Conservation (phyloP, 2,888 invertebrate species). For the Lapara coniferarum region DNA sequence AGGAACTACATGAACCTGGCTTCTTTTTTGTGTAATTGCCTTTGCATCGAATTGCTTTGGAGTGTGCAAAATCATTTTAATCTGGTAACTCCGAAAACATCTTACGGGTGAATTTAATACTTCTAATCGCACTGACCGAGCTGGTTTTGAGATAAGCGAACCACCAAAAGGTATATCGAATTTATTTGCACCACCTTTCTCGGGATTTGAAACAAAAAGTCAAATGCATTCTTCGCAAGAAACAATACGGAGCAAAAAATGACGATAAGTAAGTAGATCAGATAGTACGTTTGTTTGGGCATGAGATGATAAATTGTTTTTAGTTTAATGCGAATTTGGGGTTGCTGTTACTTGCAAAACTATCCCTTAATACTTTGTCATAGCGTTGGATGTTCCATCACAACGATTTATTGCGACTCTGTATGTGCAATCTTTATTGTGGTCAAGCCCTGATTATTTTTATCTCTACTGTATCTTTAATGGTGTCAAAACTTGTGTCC, state of each 20-base stretch:
- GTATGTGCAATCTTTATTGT: constrained; percentile 54
- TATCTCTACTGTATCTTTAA: constrained; percentile 73
- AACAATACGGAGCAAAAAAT: constrained; percentile 74
- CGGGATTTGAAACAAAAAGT: constrained; percentile 73
- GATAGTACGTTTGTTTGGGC: constrained; percentile 73
- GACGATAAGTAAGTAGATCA: constrained; percentile 71
- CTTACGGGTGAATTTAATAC: constrained; percentile 62
- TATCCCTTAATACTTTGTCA: neutral
- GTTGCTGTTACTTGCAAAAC: constrained; percentile 25
- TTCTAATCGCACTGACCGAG: constrained; percentile 61
- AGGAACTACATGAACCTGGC: constrained; percentile 18
- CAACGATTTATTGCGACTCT: constrained; percentile 29
- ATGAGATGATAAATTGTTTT: constrained; percentile 70
- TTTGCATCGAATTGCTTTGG: neutral
- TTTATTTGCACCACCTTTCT: constrained; percentile 71
- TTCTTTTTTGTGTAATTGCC: constrained; percentile 6
- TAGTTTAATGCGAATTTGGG: constrained; percentile 36
- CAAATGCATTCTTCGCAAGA: constrained; percentile 62
- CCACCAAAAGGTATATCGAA: constrained; percentile 55
- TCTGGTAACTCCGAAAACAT: constrained; percentile 55
- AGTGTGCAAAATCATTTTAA: constrained; percentile 36
- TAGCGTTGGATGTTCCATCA: constrained; percentile 42
- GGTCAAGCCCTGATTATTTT: constrained; percentile 78
- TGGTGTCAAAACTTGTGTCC: constrained; percentile 81
- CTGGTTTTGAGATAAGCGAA: constrained; percentile 46